Base-by-base conservation (phyloP, 2,888 invertebrate genomes). In the Tortrix viridana region DNA sequence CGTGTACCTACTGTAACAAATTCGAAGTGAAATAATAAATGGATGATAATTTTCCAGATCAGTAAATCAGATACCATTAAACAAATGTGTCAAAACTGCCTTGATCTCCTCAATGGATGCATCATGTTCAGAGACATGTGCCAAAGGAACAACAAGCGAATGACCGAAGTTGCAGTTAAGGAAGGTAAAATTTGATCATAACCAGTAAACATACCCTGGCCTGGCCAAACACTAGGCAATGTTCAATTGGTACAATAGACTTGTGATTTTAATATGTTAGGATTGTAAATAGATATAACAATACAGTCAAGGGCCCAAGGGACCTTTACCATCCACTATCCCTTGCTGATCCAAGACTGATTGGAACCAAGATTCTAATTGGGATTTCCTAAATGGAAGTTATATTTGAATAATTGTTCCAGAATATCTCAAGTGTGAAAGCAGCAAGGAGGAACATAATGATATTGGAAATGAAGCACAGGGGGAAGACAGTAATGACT, bases 91-190 rank as follows among this genome's bases (percentile, higher is more conserved):
- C 80, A 88, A 70, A 82, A 73, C 59, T 91, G 91, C 68, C 68
- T 89, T 44, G 81, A 87, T 66, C 76, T 91, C 14, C 75, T 91
- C 22, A 87, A 89, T 77, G 86, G 89, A 48, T 90, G 89, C 66
- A 87, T 90, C 38, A 79, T 80, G 75, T 91, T 91, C 57, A 78
- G 88, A 65, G 85, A 89, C 61, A 77, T 90, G 79, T 91, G 90
- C 66, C 88, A 85, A 67, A 81, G 70, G 56, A 89, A 72, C 56
- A 84, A 88, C 56, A 79, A 83, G 55, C 71, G 69, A 26, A 65
- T 88, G 6, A 67, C 77, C 65, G 81, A 85, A 68, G 3, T 80
- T 22, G 71, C 77, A 44, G 82, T 87, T 53, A 89, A 88, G 60
- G 79, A 85, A 85, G 89, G 90, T 89, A 79, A 69, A 50, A 6